Evolutionary conservation across 37 sponge, comb jelly and placozoan genomes (phyloP), one percentile per base, ranked within the genome.

Genomic region (Agelas oroides): DNA sequence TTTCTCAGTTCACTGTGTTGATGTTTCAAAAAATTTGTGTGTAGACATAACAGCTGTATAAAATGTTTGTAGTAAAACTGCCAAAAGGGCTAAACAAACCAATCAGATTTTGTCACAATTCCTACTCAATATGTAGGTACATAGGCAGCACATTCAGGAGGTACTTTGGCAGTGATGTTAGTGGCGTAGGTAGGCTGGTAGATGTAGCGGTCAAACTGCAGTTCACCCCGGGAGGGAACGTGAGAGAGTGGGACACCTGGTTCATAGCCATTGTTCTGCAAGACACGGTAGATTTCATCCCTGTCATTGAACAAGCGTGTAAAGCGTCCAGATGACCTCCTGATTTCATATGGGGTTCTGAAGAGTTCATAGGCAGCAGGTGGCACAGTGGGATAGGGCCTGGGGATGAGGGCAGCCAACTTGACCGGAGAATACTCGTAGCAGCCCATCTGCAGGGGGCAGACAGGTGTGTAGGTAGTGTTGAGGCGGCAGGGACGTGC

Each of bases 131-230:
- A n/a, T n/a, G n/a, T n/a, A n/a, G n/a, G 46, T 3, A 46, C 6
- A 31, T 67, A 67, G 34, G 69, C 30, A 11, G 23, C 19, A 32
- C 69, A 67, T 32, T 34, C 69, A 67, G 69, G 69, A 19, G 69
- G 69, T 31, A 19, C 34, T 2, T 24, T 36, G 69, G 35, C 19
- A 67, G 31, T 34, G 19, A 5, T 18, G 28, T 67, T 32, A 3
- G 62, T 23, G 23, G 62, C 62, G 14, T 61, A 61, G 62, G 25
- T 25, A 32, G 76, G 59, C 36, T 58, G 54, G 59, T 76, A 76
- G 20, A 76, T 18, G 76, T 76, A 76, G 54, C 76, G 54, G 20
- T 76, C 76, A 11, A 76, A 76, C 3, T 76, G 59, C 5, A 76
- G 36, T 19, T 59, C 58, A 35, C 76, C 76, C 8, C 3, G 11